Evolutionary conservation across 1,140 invertebrate genomes (phyloP), one percentile per base, ranked within the genome.

Genomic region (Manduca sexta): DNA sequence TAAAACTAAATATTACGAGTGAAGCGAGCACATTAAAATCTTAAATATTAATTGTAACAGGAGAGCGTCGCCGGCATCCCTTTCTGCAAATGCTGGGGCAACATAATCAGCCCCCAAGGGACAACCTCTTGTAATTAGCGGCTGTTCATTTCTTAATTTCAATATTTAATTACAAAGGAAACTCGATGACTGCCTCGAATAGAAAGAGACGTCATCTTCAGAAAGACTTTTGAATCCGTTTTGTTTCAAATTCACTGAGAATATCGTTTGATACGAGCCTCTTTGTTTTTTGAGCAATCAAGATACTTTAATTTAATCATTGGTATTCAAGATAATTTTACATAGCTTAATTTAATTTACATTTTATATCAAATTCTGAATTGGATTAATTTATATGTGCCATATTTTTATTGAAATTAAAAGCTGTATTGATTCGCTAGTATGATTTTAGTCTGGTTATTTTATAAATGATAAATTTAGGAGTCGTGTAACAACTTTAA

Each of bases 81-180:
- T 80, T 80, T 75, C 69, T 65, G 67, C 60, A 52, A 71, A 72
- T 75, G 72, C 60, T 71, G 68, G 74, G 69, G 74, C 64, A 73
- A 74, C 64, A 67, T 73, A 82, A 82, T 82, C 74, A 82, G 76
- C 77, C 81, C 84, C 58, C 81, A 56, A 82, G 86, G 81, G 84
- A 85, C 84, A 84, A 78, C 75, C 84, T 77, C 82, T 70, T 73
- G 75, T 86, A 86, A 86, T 87, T 86, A 86, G 78, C 79, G 86
- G 76, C 84, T 86, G 83, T 86, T 86, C 81, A 85, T 86, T 87
- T 87, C 86, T 87, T 87, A 86, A 87, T 86, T 87, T 86, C 86
- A 86, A 86, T 87, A 85, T 86, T 87, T 87, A 87, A 87, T 87
- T 86, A 87, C 82, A 80, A 84, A 80, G 81, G 81, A 84, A 84